phyloP scores from a whole-genome alignment of 2,888 invertebrate species.

The Aleiodes leptofemur region DNA sequence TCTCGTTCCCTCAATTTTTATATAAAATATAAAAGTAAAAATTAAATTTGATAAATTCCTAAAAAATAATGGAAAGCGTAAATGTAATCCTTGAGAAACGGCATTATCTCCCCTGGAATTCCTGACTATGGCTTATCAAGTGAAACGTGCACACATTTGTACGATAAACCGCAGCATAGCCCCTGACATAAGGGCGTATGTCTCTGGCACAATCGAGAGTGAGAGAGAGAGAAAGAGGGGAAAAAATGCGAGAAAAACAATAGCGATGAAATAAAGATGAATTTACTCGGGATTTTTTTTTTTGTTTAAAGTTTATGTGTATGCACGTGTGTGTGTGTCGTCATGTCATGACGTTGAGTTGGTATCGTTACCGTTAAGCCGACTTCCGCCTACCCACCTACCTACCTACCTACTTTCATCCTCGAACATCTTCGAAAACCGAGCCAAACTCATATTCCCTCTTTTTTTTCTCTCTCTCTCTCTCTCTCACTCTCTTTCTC shows the following conservation, averaged over 20 bases:
- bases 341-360: constrained; percentile 33
- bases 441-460: neutral
- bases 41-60: no score
- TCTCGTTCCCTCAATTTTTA: no score
- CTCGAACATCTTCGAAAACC: constrained; percentile 46
- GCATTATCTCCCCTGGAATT: constrained; percentile 17
- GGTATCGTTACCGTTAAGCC: constrained; percentile 70
- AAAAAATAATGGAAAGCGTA: no score
- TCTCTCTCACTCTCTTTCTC: neutral
- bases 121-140: constrained; percentile 21
- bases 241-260: constrained; percentile 1
- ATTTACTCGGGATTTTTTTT: neutral
- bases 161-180: constrained; percentile 7
- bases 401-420: constrained; percentile 69
- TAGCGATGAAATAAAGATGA: neutral
- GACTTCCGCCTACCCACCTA: constrained; percentile 72
- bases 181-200: neutral
- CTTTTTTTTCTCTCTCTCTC: constrained; percentile 1
- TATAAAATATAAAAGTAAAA: no score
- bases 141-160: constrained; percentile 30
- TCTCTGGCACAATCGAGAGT: constrained; percentile 1
- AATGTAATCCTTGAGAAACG: constrained; percentile 10
- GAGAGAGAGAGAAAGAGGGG: neutral
- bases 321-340: neutral
- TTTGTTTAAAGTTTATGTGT: neutral